Conservation (phyloP, 1,140 invertebrate species). For the Calosoma granatense region DNA sequence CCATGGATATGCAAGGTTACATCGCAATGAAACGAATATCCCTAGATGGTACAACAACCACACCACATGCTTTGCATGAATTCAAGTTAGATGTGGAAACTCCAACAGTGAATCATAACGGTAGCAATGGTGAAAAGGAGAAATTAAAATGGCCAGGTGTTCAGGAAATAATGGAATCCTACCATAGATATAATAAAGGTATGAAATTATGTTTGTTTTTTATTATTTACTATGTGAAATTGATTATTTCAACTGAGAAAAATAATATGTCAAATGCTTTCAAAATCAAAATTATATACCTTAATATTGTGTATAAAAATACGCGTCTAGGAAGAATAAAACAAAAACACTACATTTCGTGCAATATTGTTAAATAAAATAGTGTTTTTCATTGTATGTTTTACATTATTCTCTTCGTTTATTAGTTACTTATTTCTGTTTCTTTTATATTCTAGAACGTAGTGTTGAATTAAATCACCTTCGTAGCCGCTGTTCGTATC, state of each 20-base stretch:
- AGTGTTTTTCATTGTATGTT: too few relatives aligned
- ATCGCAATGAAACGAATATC: background rate
- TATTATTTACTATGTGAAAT: too few relatives aligned
- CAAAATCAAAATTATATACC: too few relatives aligned
- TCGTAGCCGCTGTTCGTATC: background rate
- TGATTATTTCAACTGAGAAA: too few relatives aligned
- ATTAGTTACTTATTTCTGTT: background rate
- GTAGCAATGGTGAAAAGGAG: background rate
- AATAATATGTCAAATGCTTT: too few relatives aligned
- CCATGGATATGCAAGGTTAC: background rate
- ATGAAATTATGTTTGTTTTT: constrained; percentile 12
- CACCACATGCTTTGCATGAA: background rate
- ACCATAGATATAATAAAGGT: constrained; percentile 25
- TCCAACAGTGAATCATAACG: background rate
- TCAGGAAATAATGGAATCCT: constrained; percentile 24
- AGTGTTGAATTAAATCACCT: background rate
- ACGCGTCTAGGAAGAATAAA: too few relatives aligned
- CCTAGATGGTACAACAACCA: background rate
- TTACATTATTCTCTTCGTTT: background rate
- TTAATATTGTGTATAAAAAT: too few relatives aligned
- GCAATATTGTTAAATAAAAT: too few relatives aligned
- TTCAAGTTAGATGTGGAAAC: background rate
- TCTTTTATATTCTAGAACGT: background rate
- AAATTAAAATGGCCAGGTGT: constrained; percentile 24
- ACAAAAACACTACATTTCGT: too few relatives aligned